Base-by-base conservation (phyloP, 2,113 vertebrate genomes). In the sheep (Ovis aries) region DNA sequence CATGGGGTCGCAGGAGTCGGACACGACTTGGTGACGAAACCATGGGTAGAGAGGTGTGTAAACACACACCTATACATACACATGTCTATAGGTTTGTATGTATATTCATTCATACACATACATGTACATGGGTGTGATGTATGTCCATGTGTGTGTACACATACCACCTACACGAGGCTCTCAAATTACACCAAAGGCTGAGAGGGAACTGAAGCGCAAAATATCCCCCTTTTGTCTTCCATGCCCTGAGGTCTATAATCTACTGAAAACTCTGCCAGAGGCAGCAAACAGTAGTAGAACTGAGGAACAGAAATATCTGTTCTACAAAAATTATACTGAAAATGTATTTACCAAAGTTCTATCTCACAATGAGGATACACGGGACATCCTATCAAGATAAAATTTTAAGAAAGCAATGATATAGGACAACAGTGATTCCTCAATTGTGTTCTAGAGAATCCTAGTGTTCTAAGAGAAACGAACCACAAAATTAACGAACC, bases 311-410 rank as follows among this genome's bases (percentile, higher is more conserved):
- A 87, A 16, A 25, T 27, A 85, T 21, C 82, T 87, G 21, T 52
- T 87, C 59, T 59, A 94, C 29, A 96, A 60, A 91, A 91, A 87
- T 59, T 71, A 71, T n/a, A 53, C 21, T 91, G n/a, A 91, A 96
- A 87, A 64, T 93, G 45, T 80, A 55, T 87, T 90, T 91, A 48
- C 16, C 55, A 27, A 80, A 55, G 36, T 93, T 36, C 64, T 33
- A 27, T 78, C 6, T 71, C 67, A 91, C 6, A 45, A 94, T 11
- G 45, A 85, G 33, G 40, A 94, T n/a, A 23, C 10, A 93, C 0
- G 52, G 16, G 71, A 52, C 5, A 91, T 31, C 8, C 33, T 43
- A 59, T 59, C 19, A 71, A 96, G 21, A 40, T 50, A 77, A 94
- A 78, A 45, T 82, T 81, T 81, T 81, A 64, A 85, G 57, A 90